Base-by-base conservation (phyloP, 2,797 vertebrate genomes). In the Falco cherrug region DNA sequence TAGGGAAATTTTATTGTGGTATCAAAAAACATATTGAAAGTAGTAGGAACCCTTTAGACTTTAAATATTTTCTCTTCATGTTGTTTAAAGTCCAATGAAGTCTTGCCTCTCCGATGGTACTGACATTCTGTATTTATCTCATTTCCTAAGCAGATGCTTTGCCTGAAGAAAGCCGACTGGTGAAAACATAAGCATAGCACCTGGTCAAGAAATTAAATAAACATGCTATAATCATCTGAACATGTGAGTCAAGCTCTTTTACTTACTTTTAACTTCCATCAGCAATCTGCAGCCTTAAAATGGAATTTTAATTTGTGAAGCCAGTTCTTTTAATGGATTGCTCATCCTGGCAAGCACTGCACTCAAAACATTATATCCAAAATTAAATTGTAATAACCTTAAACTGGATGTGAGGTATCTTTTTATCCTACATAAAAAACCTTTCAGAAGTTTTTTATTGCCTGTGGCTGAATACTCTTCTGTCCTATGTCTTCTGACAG, bases 361-460 rank as follows among this genome's bases (percentile, higher is more conserved):
- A 87, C 63, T 95, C 57, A 59, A 88, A 95, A 59, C n/a, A 67
- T 75, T 81, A 41, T 76, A 69, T 94, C 37, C 33, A 65, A 26
- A 84, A 87, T 84, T 89, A 95, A 94, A 87, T 85, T 0, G 1
- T 86, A 73, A 93, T 86, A 50, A 71, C 37, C 81, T 90, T 82
- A 87, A 84, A 90, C 29, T 84, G 37, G 12, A 70, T n/a, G 19
- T 68, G 13, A 88, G 17, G 13, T 78, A 90, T 76, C 54, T 71
- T 91, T 93, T 95, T 94, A 84, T 89, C 51, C 65, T 82, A 86
- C 29, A 81, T 96, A 82, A 96, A 96, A 93, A 57, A 12, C 29
- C 53, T 88, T 63, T 79, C 69, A 90, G 53, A 94, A 88, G 21
- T 47, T 88, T 88, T 95, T 95, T 95, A 82, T 75, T 84, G 50